Percentiles rank a stretch among this genome's conserved stretches.
These are phyloP conservation scores for Pristionchus exspectatus DNA, from an alignment of 2,888 invertebrate species.

Conservation along the genomic window DNA sequence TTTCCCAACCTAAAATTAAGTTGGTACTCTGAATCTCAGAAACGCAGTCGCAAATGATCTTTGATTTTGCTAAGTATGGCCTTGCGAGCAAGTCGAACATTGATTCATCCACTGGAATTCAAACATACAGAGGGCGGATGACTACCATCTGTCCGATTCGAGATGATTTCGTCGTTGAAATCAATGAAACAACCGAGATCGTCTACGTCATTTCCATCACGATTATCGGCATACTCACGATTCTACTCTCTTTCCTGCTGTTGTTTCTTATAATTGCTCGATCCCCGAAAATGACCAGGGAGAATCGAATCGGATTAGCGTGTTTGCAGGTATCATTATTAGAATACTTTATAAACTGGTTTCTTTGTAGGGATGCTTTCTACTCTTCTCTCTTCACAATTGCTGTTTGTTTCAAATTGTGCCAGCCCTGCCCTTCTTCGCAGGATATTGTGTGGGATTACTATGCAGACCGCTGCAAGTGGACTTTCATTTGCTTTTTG, in stretches of 20 bases:
- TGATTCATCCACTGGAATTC: too few species aligned
- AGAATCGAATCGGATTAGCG: conserved; percentile 1
- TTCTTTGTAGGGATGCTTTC: not conserved
- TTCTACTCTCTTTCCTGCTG: not conserved
- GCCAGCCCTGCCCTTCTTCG: conserved; percentile 13
- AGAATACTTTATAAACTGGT: not conserved
- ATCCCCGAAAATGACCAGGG: not conserved
- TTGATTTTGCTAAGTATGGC: not conserved
- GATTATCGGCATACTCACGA: not conserved
- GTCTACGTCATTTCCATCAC: not conserved
- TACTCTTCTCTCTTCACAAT: conserved; percentile 12
- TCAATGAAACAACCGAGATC: not conserved
- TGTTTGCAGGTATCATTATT: not conserved
- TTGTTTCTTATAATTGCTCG: not conserved
- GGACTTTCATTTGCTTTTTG: not conserved
- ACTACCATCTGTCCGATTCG: not conserved
- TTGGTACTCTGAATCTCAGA: too few species aligned
- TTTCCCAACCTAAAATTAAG: too few species aligned
- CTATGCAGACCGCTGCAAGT: not conserved
- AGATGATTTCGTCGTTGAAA: not conserved
- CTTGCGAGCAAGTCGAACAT: not conserved
- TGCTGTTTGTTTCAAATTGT: not conserved
- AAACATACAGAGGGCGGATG: not conserved
- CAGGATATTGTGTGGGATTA: not conserved
- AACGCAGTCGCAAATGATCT: not conserved